These are phyloP conservation scores for Formica exsecta DNA, from an alignment of 1,140 invertebrate genomes.

Conservation along the genomic window DNA sequence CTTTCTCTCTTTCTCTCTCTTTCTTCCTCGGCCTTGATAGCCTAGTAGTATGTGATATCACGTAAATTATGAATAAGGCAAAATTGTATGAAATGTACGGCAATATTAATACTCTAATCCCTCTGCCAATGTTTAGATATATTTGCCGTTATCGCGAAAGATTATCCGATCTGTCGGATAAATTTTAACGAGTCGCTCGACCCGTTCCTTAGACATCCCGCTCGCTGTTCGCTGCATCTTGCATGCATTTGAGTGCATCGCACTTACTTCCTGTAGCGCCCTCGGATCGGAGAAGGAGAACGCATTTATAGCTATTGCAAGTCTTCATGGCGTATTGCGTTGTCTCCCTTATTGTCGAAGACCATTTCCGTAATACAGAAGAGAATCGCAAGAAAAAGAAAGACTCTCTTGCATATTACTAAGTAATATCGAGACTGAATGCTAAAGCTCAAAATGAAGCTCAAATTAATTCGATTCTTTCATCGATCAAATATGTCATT, in stretches of 20 bases:
- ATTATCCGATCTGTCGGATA: conserved; percentile 62
- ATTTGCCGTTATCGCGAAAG: conserved; percentile 35
- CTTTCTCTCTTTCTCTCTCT: not conserved
- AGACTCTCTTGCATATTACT: not conserved
- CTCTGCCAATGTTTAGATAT: not conserved
- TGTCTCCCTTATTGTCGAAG: conserved; percentile 17
- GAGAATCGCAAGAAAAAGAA: not conserved
- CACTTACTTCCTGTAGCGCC: conserved; percentile 58
- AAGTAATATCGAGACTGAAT: not conserved
- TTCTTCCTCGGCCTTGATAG: not conserved
- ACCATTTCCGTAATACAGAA: not conserved
- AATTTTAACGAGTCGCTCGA: conserved; percentile 68
- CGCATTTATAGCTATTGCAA: conserved; percentile 43
- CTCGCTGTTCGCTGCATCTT: conserved; percentile 45
- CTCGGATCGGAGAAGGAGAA: conserved; percentile 37
- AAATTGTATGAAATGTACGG: conserved; percentile 15
- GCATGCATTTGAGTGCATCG: conserved; percentile 62
- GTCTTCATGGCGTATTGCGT: conserved; percentile 6
- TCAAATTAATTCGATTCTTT: not conserved
- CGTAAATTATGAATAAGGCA: conserved; percentile 58
- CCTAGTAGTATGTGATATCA: not conserved
- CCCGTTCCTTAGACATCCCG: conserved; percentile 44
- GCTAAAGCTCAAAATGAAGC: not conserved
- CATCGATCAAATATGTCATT: not conserved
- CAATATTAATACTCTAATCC: conserved; percentile 28